Conservation (phyloP, 2,113 vertebrate species). For the Hiodon alosoides region DNA sequence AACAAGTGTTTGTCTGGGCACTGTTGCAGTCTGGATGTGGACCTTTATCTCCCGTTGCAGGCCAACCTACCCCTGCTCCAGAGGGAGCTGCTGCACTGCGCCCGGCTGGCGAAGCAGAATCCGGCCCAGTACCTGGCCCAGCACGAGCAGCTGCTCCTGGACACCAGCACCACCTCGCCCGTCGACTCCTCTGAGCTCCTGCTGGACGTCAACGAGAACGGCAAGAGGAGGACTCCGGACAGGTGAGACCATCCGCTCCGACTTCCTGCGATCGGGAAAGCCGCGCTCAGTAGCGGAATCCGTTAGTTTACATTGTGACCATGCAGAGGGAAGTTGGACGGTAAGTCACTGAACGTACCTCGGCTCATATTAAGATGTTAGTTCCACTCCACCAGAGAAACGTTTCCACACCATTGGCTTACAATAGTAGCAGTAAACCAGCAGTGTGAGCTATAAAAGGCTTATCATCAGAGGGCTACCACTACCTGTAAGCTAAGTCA, state of each 20-base stretch:
- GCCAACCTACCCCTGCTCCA: constrained; percentile 93
- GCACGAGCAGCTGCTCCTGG: constrained; percentile 90
- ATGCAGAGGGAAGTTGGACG: too few species aligned
- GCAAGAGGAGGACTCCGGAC: constrained; percentile 91
- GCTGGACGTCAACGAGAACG: constrained; percentile 85
- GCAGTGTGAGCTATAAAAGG: too few species aligned
- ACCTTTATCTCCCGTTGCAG: constrained; percentile 43
- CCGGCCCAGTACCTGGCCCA: constrained; percentile 95
- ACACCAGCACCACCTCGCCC: constrained; percentile 79
- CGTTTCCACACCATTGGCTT: too few species aligned
- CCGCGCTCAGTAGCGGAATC: too few species aligned
- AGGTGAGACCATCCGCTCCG: constrained; percentile 59
- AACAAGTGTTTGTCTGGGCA: too few species aligned
- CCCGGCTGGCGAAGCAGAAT: constrained; percentile 93
- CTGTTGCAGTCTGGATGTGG: neutral
- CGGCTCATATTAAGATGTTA: too few species aligned
- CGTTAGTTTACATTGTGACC: too few species aligned
- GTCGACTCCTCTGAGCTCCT: constrained; percentile 87
- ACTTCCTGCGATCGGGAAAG: neutral
- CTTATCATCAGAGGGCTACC: too few species aligned
- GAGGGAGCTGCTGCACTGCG: constrained; percentile 90
- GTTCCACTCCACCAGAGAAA: too few species aligned
- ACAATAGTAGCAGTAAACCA: too few species aligned
- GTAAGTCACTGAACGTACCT: too few species aligned
- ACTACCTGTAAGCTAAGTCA: too few species aligned